These are phyloP conservation scores for Tympanoctomys barrerae DNA, from an alignment of 2,797 vertebrate species.

Conservation along the genomic window DNA sequence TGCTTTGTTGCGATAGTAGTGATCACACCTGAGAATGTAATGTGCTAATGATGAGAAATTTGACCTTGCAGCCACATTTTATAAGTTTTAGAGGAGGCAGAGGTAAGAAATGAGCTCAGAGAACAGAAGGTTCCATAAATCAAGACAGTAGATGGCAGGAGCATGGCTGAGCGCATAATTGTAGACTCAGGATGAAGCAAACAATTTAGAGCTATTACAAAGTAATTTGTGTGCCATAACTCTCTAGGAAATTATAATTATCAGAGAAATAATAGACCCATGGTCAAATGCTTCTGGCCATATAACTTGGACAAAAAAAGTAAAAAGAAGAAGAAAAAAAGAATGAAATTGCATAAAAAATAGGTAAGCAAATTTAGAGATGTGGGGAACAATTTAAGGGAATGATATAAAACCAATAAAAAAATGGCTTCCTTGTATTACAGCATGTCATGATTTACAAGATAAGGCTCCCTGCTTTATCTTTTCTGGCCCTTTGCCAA, in stretches of 20 bases:
- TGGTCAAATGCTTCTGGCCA: constrained; percentile 46
- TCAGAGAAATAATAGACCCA: constrained; percentile 58
- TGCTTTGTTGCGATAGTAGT: constrained; percentile 69
- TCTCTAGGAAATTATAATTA: constrained; percentile 72
- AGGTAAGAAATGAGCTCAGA: constrained; percentile 74
- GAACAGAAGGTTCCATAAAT: constrained; percentile 74
- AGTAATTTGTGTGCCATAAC: constrained; percentile 70
- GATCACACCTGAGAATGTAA: constrained; percentile 67
- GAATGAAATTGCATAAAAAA: neutral
- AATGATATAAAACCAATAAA: neutral
- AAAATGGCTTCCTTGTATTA: neutral
- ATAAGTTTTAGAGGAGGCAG: constrained; percentile 69
- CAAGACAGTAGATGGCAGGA: constrained; percentile 62
- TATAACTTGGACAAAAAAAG: neutral
- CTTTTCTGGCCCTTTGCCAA: neutral
- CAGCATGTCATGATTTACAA: neutral
- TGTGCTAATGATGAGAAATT: constrained; percentile 55
- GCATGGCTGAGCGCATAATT: constrained; percentile 64
- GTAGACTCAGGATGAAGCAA: constrained; percentile 63
- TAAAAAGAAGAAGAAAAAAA: neutral
- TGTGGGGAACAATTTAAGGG: neutral
- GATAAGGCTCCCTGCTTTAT: constrained; percentile 11
- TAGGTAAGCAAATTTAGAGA: constrained; percentile 29
- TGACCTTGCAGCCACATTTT: constrained; percentile 74
- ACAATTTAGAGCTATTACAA: constrained; percentile 64